phyloP scores from a whole-genome alignment of 1,140 invertebrate genomes.

The Drosophila parabipectinata region DNA sequence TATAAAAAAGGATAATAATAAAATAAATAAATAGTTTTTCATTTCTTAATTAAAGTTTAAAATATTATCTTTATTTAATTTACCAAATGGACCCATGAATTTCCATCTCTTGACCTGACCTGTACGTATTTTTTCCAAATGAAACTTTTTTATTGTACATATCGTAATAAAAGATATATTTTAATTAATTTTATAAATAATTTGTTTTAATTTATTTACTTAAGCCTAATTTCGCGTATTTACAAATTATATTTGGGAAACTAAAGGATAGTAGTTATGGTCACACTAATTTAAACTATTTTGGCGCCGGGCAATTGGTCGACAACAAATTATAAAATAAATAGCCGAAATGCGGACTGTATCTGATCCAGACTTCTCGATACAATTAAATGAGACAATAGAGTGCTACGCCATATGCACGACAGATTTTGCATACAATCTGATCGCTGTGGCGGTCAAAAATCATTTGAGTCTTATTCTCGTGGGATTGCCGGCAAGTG shows the following conservation, averaged over 20 bases:
- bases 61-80: not conserved
- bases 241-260: not conserved
- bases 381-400: slow-evolving; percentile 56
- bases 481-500: slow-evolving; percentile 70
- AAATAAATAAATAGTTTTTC: not conserved
- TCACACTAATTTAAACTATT: slow-evolving; percentile 20
- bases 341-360: slow-evolving; percentile 33
- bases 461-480: slow-evolving; percentile 61
- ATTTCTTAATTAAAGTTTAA: not conserved
- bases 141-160: too few relatives aligned
- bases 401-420: slow-evolving; percentile 65
- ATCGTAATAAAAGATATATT: too few relatives aligned
- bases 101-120: too few relatives aligned
- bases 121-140: too few relatives aligned
- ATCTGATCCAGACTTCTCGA: slow-evolving; percentile 48
- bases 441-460: slow-evolving; percentile 61
- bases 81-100: too few relatives aligned
- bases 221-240: too few relatives aligned
- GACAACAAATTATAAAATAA: not conserved
- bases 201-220: not conserved
- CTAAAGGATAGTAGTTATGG: not conserved
- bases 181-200: not conserved
- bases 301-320: slow-evolving; percentile 32
- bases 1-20: too few relatives aligned
- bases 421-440: slow-evolving; percentile 75